Base-by-base conservation (phyloP, 1,140 invertebrate genomes). In the Drosophila repletoides region DNA sequence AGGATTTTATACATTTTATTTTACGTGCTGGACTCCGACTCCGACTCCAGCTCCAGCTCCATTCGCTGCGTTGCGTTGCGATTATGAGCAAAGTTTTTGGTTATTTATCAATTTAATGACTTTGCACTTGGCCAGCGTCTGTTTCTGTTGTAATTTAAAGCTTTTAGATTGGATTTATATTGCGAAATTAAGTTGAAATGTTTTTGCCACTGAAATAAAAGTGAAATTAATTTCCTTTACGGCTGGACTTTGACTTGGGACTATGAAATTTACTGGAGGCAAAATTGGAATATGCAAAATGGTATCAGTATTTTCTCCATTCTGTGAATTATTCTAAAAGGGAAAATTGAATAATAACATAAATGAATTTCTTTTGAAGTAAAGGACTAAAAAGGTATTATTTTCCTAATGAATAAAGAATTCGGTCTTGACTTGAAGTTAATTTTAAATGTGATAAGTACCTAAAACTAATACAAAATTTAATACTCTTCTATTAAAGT, bases 41-140 rank as follows among this genome's bases (percentile, higher is more conserved):
- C 5, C n/a, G 4, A 15, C 14, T 28, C 5, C n/a, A n/a, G 34
- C 34, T 17, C 17, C 12, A 29, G 10, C 48, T 49, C 7, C 24
- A 43, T 51, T 55, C 29, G 31, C 24, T 56, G 76, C 80, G 79
- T 38, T 51, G 49, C 29, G 31, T 29, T 56, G 76, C 80, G 79
- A 84, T 84, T 84, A 84, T 84, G 80, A 86, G 80, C 81, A 86
- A 84, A 84, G 66, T 84, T 84, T 69, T 81, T 63, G 63, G 79
- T 63, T 84, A 84, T 84, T 80, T 86, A 84, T 84, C 80, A 84
- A 84, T 86, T 84, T 84, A 87, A 86, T 84, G 80, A 63, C 80
- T 72, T 67, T 60, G 28, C 38, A 66, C 69, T 75, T 53, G 69
- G 66, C 46, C 49, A 53, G 40, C 53, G 51, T 40, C 61, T 46